Percentiles rank a stretch among this genome's conserved stretches.
Evolutionary conservation across 2,888 invertebrate species (phyloP).

Genomic region (Diplolepis rosae): DNA sequence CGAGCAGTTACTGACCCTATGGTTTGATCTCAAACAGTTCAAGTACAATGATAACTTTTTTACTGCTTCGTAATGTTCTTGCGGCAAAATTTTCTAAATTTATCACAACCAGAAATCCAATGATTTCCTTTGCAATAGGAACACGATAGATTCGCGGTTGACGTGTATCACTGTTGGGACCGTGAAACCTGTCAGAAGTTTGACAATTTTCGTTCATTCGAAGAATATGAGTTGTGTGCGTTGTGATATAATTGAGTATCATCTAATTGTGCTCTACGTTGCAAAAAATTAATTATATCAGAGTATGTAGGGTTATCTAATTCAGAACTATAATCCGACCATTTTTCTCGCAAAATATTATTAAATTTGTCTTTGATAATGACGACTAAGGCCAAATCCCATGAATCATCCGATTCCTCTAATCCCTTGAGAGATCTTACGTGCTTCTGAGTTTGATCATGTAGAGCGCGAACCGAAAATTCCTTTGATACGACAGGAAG

Average conservation of each 20-base stretch:
- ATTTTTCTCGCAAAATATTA: constrained; percentile 36
- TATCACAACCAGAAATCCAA: not conserved
- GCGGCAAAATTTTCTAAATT: not conserved
- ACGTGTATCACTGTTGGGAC: not conserved
- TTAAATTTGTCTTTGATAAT: too few species aligned
- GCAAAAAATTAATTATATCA: not conserved
- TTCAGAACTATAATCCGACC: not conserved
- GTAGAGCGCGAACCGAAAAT: too few species aligned
- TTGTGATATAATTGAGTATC: not conserved
- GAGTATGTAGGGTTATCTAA: not conserved
- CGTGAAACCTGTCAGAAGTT: not conserved
- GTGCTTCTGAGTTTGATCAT: too few species aligned
- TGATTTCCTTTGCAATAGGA: not conserved
- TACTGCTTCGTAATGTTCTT: not conserved
- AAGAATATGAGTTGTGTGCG: too few species aligned
- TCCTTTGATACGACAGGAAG: too few species aligned
- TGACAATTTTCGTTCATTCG: not conserved
- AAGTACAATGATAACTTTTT: not conserved
- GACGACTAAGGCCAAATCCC: not conserved
- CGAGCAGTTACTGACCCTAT: not conserved
- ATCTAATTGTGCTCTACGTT: constrained; percentile 34
- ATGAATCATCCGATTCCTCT: not conserved
- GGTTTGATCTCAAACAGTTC: not conserved
- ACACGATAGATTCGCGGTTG: not conserved
- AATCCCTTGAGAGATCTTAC: too few species aligned